These are phyloP conservation scores for Drosophila flavopinicola DNA, from an alignment of 2,888 invertebrate genomes.

Conservation along the genomic window DNA sequence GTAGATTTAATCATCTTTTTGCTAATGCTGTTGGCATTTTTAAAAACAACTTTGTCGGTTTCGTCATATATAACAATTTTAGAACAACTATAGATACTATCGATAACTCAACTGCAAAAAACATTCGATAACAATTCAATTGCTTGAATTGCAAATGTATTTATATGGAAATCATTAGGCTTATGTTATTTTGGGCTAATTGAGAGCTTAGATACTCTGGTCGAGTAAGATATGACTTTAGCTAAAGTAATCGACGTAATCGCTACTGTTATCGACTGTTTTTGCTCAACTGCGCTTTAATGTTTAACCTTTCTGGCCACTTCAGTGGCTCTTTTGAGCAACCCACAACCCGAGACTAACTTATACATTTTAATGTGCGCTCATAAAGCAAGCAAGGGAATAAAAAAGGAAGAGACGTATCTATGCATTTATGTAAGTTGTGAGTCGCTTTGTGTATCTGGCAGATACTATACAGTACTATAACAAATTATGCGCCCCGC, in stretches of 20 bases:
- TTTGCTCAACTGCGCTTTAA: not conserved
- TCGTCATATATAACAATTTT: too few relatives aligned
- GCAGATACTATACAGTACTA: slow-evolving; percentile 8
- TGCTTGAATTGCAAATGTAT: too few relatives aligned
- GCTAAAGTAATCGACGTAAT: not conserved
- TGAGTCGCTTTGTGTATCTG: slow-evolving; percentile 22
- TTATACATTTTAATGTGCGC: slow-evolving; percentile 50
- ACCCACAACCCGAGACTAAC: slow-evolving; percentile 4
- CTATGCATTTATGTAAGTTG: slow-evolving; percentile 52
- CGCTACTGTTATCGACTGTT: slow-evolving; percentile 5
- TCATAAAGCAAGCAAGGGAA: slow-evolving; percentile 33
- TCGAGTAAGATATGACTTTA: not conserved
- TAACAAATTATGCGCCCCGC: slow-evolving; percentile 53
- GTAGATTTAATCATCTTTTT: too few relatives aligned
- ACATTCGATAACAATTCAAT: too few relatives aligned
- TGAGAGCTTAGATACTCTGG: too few relatives aligned
- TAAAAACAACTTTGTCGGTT: too few relatives aligned
- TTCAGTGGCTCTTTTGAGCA: not conserved
- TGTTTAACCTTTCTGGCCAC: not conserved
- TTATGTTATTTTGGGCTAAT: too few relatives aligned
- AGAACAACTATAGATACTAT: too few relatives aligned
- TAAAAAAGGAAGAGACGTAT: slow-evolving; percentile 10
- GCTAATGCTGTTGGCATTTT: too few relatives aligned
- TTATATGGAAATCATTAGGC: too few relatives aligned
- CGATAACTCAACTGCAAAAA: too few relatives aligned